Evolutionary conservation across 2,797 vertebrate genomes (phyloP), one percentile per base, ranked within the genome.

Genomic region (Megaceryle alcyon): DNA sequence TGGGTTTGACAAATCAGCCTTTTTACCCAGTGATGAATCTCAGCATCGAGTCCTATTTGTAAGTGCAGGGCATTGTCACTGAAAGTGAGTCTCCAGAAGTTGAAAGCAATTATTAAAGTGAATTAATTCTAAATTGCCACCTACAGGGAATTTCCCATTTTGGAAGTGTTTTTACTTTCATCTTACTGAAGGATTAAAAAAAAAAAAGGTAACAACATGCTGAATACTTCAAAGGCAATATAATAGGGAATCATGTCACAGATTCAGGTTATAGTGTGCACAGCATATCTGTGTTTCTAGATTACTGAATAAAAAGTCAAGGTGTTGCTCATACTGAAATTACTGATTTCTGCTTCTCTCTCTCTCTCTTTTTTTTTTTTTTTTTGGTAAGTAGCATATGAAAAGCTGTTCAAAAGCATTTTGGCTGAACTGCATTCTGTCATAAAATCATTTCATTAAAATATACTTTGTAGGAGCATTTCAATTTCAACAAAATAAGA

Each of bases 91-190:
- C 43, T 76, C 41, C 46, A 76, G 46, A 66, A 82, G 43, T 19
- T 71, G 54, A 76, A 88, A 90, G 77, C 46, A 84, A 66, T 79
- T 86, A 60, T n/a, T 88, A 53, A 51, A 70, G 23, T 63, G 46
- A 91, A 85, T 82, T 20, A 92, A 69, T 92, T 71, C 65, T 57
- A 86, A 90, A 81, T 75, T 78, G 33, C 37, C 44, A 76, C 48
- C 72, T 78, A 72, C 12, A 25, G 80, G 82, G 69, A 23, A 90
- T 88, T 91, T 94, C 37, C 61, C 10, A 0, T n/a, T 90, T 77
- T 81, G 44, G 44, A 60, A 78, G 56, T 49, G 14, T 5, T 71
- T 91, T 61, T 53, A 43, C 73, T 94, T 93, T 88, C 44, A 65
- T 93, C 48, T 86, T 65, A 26, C 28, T 59, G 28, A 17, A 33